Evolutionary conservation across 1,140 invertebrate genomes (phyloP).

Genomic region (Eulimnadia texana): DNA sequence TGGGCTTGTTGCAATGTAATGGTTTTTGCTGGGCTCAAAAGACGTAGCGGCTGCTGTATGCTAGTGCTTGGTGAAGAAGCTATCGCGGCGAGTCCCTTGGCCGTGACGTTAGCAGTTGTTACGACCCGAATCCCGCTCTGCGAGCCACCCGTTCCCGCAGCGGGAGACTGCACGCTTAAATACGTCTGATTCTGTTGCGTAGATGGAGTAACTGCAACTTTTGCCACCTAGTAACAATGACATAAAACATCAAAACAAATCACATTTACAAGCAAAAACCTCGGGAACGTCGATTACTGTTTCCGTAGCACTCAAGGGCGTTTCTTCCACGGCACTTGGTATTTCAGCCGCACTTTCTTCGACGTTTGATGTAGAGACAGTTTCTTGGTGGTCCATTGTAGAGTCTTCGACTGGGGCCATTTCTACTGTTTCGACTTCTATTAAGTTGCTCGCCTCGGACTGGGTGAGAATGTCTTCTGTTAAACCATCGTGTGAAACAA

Average conservation of each 20-base stretch:
- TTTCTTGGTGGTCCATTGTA: too few relatives aligned
- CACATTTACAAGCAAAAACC: too few relatives aligned
- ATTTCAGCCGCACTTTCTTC: too few relatives aligned
- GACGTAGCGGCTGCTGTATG: neutral
- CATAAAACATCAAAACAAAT: too few relatives aligned
- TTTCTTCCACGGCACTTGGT: too few relatives aligned
- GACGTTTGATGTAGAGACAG: too few relatives aligned
- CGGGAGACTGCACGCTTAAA: neutral
- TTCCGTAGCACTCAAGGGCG: too few relatives aligned
- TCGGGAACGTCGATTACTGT: too few relatives aligned
- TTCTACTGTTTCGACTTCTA: neutral
- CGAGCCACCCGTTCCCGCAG: neutral
- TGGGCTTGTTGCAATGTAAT: slow-evolving; percentile 51
- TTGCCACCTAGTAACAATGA: too few relatives aligned
- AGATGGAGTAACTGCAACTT: too few relatives aligned
- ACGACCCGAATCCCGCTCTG: neutral
- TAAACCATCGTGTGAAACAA: neutral
- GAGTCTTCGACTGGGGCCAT: neutral
- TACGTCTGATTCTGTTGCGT: neutral
- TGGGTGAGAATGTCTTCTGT: neutral
- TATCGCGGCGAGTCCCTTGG: neutral
- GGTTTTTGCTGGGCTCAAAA: slow-evolving; percentile 35
- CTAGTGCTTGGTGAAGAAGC: neutral
- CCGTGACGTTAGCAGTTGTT: neutral
- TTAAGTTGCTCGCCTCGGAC: slow-evolving; percentile 2